Conservation (phyloP, 2,797 vertebrate species). For the Antennarius maculatus region DNA sequence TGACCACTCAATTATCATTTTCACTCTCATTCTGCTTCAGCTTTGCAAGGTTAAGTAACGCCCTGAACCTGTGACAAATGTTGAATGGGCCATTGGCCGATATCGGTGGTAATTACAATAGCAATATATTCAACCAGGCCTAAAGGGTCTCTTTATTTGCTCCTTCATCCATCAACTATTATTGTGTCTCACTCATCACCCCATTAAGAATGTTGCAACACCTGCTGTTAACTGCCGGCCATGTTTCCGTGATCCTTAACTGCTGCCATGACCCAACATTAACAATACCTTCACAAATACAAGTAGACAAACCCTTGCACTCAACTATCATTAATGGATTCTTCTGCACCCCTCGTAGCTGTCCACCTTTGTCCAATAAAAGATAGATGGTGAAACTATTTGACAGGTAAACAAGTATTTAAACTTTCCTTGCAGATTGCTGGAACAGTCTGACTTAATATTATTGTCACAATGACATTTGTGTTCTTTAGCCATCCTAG, state of each 20-base stretch:
- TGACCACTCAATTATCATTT: slow-evolving; percentile 74
- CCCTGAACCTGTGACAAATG: slow-evolving; percentile 65
- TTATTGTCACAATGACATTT: not conserved
- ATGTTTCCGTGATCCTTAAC: not conserved
- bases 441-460: not conserved
- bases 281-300: not conserved
- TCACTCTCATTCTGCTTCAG: slow-evolving; percentile 66
- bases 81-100: slow-evolving; percentile 66
- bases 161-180: slow-evolving; percentile 41
- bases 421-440: not conserved
- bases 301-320: not conserved
- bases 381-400: not conserved
- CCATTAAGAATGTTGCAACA: slow-evolving; percentile 16
- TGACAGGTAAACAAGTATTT: not conserved
- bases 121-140: slow-evolving; percentile 57
- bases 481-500: not conserved
- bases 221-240: slow-evolving; percentile 1
- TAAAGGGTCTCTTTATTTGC: slow-evolving; percentile 47
- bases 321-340: not conserved
- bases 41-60: slow-evolving; percentile 77
- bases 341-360: not conserved
- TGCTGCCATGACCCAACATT: not conserved
- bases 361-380: not conserved
- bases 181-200: slow-evolving; percentile 31
- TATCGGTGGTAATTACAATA: slow-evolving; percentile 65